A percentile compares a stretch with the other conserved stretches of the same genome.
Evolutionary conservation across 2,797 vertebrate genomes (phyloP).

Genomic region (Acipenser oxyrinchus): DNA sequence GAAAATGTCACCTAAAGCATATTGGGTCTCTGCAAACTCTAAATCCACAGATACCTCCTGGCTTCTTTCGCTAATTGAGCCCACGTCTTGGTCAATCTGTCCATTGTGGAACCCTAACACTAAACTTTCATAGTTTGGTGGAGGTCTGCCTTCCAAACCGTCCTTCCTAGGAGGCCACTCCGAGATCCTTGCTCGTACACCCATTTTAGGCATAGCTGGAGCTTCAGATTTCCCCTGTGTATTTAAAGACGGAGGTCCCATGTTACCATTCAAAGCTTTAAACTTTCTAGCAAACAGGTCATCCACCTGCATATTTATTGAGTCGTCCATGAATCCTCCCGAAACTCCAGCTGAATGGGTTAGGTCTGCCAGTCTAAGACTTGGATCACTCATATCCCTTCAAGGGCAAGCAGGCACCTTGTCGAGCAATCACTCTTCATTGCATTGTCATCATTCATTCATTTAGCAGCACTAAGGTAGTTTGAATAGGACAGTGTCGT

Average conservation of each 20-base stretch:
- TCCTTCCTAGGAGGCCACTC: conserved; percentile 93
- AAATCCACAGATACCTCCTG: conserved; percentile 63
- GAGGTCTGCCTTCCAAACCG: conserved; percentile 72
- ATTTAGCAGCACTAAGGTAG: conserved; percentile 23
- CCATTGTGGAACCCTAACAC: conserved; percentile 72
- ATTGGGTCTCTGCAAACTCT: conserved; percentile 70
- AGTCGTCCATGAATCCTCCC: conserved; percentile 66
- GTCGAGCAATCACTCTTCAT: conserved; percentile 47
- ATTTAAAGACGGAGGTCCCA: conserved; percentile 70
- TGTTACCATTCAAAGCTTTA: conserved; percentile 77
- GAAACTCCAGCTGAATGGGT: conserved; percentile 64
- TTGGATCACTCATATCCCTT: conserved; percentile 78
- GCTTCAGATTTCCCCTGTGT: conserved; percentile 66
- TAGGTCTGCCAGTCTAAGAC: conserved; percentile 67
- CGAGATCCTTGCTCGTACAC: conserved; percentile 84
- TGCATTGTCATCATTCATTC: conserved; percentile 53
- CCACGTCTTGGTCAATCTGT: conserved; percentile 63
- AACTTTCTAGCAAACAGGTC: conserved; percentile 87
- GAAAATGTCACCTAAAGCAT: conserved; percentile 73
- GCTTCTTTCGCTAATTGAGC: conserved; percentile 49
- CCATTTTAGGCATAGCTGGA: conserved; percentile 94
- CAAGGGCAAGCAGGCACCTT: conserved; percentile 33
- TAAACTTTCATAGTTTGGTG: conserved; percentile 68
- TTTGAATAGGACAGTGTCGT: conserved; percentile 1
- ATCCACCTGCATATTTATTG: conserved; percentile 85